Base-by-base conservation (phyloP, 1,140 invertebrate genomes). In the Drosophila bocki region DNA sequence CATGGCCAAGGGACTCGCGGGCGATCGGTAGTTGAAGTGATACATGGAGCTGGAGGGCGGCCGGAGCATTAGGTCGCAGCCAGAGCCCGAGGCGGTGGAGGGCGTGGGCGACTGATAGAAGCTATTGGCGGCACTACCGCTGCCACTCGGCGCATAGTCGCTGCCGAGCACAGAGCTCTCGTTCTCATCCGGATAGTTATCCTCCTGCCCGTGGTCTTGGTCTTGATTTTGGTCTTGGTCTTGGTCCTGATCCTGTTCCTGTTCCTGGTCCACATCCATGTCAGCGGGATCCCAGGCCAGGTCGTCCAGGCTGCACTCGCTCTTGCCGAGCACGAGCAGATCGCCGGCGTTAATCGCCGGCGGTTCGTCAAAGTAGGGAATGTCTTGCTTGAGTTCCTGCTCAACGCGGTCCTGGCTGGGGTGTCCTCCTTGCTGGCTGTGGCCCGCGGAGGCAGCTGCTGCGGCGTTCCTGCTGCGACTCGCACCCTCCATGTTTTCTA, bases 341-440 rank as follows among this genome's bases (percentile, higher is more conserved):
- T 51, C 42, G 37, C 42, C 12, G 19, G 63, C 74, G 45, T 48
- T 63, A 5, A 63, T 45, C 4, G 57, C 15, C 15, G 59, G 59
- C 17, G 68, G 74, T 44, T 85, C 78, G 45, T 75, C 77, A 45
- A 91, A 91, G 74, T 63, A 91, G 51, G 90, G 90, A 91, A 91
- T 91, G 90, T 90, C 86, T 77, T 74, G 80, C 82, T 91, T 90
- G 69, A 84, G 80, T 68, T 91, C 85, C 69, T 56, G 53, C 53
- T 91, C 82, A 69, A 69, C 48, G 35, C 53, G 35, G 26, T 90
- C 81, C 50, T 78, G 57, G 37, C 35, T 39, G 60, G 47, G 47
- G 61, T 44, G 53, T 29, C 44, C 58, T 61, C 62, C 53, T 33
- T 59, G 50, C 32, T 51, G 53, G 58, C 76, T 44, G 44, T 51